Conservation (phyloP, 2,888 invertebrate species). For the Rhynchonema sp. region DNA sequence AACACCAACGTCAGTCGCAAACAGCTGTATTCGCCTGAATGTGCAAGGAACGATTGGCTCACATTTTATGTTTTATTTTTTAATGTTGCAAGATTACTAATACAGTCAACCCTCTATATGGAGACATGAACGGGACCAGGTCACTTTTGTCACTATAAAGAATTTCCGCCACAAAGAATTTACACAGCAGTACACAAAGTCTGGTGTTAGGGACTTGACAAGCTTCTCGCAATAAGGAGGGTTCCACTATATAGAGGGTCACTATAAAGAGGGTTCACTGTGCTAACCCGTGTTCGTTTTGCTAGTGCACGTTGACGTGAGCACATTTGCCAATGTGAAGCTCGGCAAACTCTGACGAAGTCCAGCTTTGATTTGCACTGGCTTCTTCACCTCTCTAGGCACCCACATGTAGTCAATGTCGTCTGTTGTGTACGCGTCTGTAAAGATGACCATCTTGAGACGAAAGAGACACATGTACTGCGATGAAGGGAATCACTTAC, state of each 20-base stretch:
- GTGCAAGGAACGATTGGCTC: no score
- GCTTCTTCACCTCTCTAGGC: conserved; percentile 70
- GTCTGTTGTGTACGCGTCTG: conserved; percentile 87
- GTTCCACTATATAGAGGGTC: no score
- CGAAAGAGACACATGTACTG: no score
- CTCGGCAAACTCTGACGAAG: conserved; percentile 48
- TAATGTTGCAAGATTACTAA: no score
- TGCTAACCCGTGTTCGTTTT: conserved; percentile 67
- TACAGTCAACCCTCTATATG: not conserved
- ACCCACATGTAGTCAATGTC: conserved; percentile 83
- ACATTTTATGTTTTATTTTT: no score
- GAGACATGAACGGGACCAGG: not conserved
- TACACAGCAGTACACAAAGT: no score
- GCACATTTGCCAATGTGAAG: conserved; percentile 74
- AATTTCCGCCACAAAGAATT: not conserved
- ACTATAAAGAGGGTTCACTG: no score
- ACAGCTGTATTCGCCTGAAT: no score
- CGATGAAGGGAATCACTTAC: no score
- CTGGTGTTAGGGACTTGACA: no score
- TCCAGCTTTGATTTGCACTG: conserved; percentile 59
- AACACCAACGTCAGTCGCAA: conserved; percentile 81
- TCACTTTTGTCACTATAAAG: not conserved
- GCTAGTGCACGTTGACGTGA: conserved; percentile 81
- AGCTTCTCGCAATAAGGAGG: no score
- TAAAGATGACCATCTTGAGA: no score